Percentiles rank a stretch among this genome's conserved stretches.
Conservation (phyloP, 2,797 vertebrate genomes). For the Prunella strophiata region DNA sequence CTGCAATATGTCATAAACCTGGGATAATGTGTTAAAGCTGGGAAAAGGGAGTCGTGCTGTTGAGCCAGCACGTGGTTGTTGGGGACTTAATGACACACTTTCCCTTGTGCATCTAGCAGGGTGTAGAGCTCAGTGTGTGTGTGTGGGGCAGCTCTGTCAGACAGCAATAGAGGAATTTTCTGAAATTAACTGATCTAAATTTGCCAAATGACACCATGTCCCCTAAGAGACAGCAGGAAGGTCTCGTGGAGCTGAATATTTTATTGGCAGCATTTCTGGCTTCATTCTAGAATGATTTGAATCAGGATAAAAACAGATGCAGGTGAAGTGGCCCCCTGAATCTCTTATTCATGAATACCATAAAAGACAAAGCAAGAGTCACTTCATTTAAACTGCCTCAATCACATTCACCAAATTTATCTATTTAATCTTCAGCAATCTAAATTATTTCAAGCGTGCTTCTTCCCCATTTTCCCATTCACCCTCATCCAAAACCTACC, state of each 20-base stretch:
- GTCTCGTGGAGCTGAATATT: background rate
- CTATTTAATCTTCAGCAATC: background rate
- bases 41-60: background rate
- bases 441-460: background rate
- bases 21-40: background rate
- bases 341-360: background rate
- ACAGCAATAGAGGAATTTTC: background rate
- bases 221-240: background rate
- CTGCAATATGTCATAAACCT: background rate
- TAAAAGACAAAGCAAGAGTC: background rate
- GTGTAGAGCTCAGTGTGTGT: background rate
- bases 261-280: background rate
- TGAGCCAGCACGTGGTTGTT: background rate
- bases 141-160: background rate
- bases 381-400: background rate
- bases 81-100: background rate
- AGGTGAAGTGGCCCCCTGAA: background rate
- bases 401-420: background rate
- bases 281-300: background rate
- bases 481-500: background rate
- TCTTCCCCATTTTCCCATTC: background rate
- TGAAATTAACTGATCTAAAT: background rate
- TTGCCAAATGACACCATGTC: background rate
- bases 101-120: fast-evolving
- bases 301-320: background rate